phyloP scores from a whole-genome alignment of 2,113 vertebrate species.

The Lophius piscatorius region DNA sequence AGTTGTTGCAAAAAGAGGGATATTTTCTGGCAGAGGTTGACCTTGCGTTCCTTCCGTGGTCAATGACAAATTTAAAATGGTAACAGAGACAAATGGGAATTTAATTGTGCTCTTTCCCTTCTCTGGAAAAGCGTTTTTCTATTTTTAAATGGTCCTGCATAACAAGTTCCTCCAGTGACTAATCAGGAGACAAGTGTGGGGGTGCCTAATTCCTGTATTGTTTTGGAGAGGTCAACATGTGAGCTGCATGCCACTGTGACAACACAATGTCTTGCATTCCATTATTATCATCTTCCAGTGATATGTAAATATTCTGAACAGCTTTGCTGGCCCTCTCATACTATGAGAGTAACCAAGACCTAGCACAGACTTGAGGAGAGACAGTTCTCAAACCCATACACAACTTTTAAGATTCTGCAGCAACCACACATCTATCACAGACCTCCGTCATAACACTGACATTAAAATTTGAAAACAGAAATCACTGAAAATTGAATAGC shows the following conservation, averaged over 20 bases:
- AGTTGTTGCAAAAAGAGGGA: neutral
- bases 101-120: neutral
- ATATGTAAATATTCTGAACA: slow-evolving; percentile 47
- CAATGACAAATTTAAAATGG: neutral
- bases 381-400: slow-evolving; percentile 7
- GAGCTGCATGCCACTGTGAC: slow-evolving; percentile 8
- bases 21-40: slow-evolving; percentile 3
- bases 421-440: slow-evolving; percentile 55
- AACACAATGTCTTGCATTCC: slow-evolving; percentile 43
- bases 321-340: slow-evolving; percentile 23
- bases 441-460: slow-evolving; percentile 46
- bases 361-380: slow-evolving; percentile 22
- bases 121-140: neutral
- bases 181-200: slow-evolving; percentile 1
- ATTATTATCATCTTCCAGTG: slow-evolving; percentile 33
- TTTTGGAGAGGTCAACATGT: slow-evolving; percentile 30
- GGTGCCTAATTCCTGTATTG: slow-evolving; percentile 1
- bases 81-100: neutral
- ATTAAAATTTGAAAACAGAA: slow-evolving; percentile 64
- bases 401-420: slow-evolving; percentile 25
- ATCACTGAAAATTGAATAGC: slow-evolving; percentile 32
- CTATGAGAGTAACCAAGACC: slow-evolving; percentile 5
- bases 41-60: neutral
- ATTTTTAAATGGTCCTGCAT: neutral
- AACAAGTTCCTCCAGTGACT: neutral